Base-by-base conservation (phyloP, 2,888 invertebrate genomes). In the Brachypalpus laphriformis region DNA sequence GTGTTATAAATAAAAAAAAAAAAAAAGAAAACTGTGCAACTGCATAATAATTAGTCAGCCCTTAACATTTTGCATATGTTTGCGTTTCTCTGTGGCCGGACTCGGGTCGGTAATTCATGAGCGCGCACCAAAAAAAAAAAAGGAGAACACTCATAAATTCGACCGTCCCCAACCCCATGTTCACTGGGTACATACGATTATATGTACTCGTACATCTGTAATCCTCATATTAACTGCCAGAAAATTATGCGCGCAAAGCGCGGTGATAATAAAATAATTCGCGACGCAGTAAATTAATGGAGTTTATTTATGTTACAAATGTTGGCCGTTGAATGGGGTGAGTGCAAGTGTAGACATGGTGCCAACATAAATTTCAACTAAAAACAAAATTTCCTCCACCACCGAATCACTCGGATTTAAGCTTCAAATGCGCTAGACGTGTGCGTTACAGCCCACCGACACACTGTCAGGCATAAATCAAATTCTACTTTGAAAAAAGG, bases 221-320 rank as follows among this genome's bases (percentile, higher is more conserved):
- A 76, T 76, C 76, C 76, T 9, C 59, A 11, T 54, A 68, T 76
- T 76, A 68, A 76, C 51, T 76, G 28, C 28, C 16, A 22, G 63
- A 56, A 56, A 76, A 68, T 76, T 76, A 76, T 68, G 68, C 59
- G 59, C 68, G 51, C 56, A 11, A 54, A 54, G 54, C 66, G 14
- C 66, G 14, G 20, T 76, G 45, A 68, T 76, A 76, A 66, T 75
- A 65, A 75, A 75, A 57, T 75, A 66, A 66, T 66, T 66, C 56
- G 75, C 66, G 45, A 57, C n/a, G n/a, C 65, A 47, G 61, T 66
- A 37, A 68, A 66, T 59, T 68, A 75, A 76, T 76, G 51, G 20
- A 68, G 56, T 76, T 76, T 47, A 49, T 59, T 59, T 65, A 56
- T 65, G 56, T n/a, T n/a, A n/a, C n/a, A n/a, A n/a, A n/a, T n/a